phyloP scores from a whole-genome alignment of 2,797 vertebrate species.

The Geotrypetes seraphini region DNA sequence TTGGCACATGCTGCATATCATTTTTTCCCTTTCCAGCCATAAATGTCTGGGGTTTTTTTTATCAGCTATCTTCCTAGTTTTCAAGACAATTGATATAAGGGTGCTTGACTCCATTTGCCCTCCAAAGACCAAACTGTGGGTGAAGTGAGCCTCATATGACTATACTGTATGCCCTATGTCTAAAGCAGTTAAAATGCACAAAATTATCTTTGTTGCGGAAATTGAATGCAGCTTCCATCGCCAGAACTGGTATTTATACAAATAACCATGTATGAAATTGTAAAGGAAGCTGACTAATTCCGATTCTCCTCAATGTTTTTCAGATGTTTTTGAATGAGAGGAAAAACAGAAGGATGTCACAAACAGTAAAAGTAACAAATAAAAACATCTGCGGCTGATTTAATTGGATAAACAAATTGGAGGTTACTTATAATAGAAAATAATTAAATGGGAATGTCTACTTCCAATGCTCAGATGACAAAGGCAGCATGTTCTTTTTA shows the following conservation, averaged over 20 bases:
- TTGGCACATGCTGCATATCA: no score
- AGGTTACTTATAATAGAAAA: constrained; percentile 24
- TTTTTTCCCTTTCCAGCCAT: no score
- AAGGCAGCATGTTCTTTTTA: background rate
- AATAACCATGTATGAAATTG: background rate
- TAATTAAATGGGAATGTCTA: constrained; percentile 22
- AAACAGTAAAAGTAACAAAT: constrained; percentile 14
- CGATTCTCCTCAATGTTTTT: background rate
- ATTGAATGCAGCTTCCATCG: no score
- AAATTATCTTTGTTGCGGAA: no score
- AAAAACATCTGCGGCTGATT: constrained; percentile 24
- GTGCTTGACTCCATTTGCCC: no score
- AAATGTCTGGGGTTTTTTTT: no score
- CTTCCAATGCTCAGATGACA: constrained; percentile 5
- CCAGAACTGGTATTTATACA: background rate
- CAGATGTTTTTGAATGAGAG: constrained; percentile 1
- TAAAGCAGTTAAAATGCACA: no score
- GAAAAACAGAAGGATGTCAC: background rate
- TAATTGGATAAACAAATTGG: constrained; percentile 24
- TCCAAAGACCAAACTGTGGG: no score
- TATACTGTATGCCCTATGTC: no score
- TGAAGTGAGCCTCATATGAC: no score
- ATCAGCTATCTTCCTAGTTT: no score
- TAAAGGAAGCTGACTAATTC: background rate
- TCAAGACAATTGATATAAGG: no score